These are phyloP conservation scores for Pyxicephalus adspersus DNA, from an alignment of 2,113 vertebrate genomes.

Conservation along the genomic window DNA sequence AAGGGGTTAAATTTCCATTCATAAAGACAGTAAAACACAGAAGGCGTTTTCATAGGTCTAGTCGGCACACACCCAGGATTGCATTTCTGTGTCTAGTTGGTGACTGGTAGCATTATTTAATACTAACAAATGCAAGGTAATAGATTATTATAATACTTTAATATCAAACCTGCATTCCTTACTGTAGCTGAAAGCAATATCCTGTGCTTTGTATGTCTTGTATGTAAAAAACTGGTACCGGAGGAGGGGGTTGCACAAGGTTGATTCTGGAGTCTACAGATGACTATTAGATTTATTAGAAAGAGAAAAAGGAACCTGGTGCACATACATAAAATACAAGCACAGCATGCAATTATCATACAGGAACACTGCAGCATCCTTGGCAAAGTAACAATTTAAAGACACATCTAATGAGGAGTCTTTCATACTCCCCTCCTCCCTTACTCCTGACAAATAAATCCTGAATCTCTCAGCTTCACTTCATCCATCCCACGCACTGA, in stretches of 20 bases:
- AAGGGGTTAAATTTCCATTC: neutral
- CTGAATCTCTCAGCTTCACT: neutral
- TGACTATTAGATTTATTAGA: neutral
- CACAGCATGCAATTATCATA: too few species aligned
- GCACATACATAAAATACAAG: too few species aligned
- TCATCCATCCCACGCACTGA: slow-evolving; percentile 28
- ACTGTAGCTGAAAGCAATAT: neutral
- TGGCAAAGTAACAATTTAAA: neutral
- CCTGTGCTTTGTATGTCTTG: neutral
- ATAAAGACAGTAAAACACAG: neutral
- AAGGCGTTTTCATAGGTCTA: neutral
- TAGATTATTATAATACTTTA: neutral
- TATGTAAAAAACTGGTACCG: neutral
- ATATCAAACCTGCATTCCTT: too few species aligned
- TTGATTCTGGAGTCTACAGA: neutral
- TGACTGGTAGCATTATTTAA: neutral
- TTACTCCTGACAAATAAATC: neutral
- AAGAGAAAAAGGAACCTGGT: too few species aligned
- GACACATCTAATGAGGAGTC: neutral
- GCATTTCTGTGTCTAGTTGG: slow-evolving; percentile 7
- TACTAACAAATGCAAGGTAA: slow-evolving; percentile 14
- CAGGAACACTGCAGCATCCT: too few species aligned
- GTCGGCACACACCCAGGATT: neutral
- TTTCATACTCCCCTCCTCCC: neutral
- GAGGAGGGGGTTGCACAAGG: neutral